Evolutionary conservation across 1,140 invertebrate genomes (phyloP), one percentile per base, ranked within the genome.

Genomic region (Drosophila sechellia): DNA sequence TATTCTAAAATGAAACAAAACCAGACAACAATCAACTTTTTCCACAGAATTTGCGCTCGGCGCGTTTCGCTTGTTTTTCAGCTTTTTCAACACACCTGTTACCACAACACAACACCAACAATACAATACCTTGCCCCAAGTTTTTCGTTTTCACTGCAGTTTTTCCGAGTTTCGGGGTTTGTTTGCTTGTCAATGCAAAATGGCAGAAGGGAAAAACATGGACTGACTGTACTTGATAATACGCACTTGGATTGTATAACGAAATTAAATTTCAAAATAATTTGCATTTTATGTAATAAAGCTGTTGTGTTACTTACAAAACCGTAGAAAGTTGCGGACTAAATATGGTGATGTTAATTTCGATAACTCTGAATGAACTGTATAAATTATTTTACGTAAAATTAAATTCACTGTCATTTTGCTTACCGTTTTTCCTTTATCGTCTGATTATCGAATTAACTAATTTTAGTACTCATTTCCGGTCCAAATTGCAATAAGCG

Each of bases 211-310:
- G 35, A 55, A 59, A 54, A 79, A 27, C 76, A 61, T 59, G 74
- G 22, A 37, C n/a, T 5, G 59, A 27, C 43, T 75, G 61, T 65
- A 77, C 49, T 61, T 78, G 70, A 81, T 81, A 86, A 86, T 75
- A 40, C 68, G 63, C 46, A 46, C 66, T 49, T 65, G 48, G 50
- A 69, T 61, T 75, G 74, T 52, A 81, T 66, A 81, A 86, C 71
- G 48, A 68, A 87, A 87, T 86, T 60, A 73, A 86, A 86, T 87
- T 87, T 65, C 45, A 72, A 83, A 86, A 72, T 77, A 83, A 86
- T 86, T 86, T 86, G 83, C 83, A 86, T 86, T 86, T 86, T 60
- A 83, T 83, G 77, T 56, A 75, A 81, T 61, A 75, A 84, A 81
- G 75, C 72, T 83, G 81, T 63, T 53, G 37, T 69, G 65, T 58